Percentiles rank a stretch among this genome's conserved stretches.
Evolutionary conservation across 2,888 invertebrate species (phyloP).

Genomic region (Drosophila dives): DNA sequence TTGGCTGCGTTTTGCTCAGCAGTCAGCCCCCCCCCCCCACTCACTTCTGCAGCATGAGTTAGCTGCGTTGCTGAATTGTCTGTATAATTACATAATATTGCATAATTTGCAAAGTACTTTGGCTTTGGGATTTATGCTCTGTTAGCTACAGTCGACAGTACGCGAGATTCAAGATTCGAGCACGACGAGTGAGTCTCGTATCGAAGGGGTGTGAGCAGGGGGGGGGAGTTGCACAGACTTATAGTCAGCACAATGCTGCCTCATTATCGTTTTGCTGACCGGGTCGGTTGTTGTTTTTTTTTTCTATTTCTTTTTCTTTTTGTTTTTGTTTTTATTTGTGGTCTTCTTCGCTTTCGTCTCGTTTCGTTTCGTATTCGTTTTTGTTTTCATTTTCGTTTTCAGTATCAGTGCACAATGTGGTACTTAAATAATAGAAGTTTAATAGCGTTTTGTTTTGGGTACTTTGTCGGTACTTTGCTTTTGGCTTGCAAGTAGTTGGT

Average conservation of each 20-base stretch:
- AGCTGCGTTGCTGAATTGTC: slow-evolving; percentile 65
- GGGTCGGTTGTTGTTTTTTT: slow-evolving; percentile 35
- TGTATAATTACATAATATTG: slow-evolving; percentile 80
- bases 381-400: slow-evolving; percentile 62
- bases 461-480: slow-evolving; percentile 64
- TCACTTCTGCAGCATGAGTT: slow-evolving; percentile 4
- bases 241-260: slow-evolving; percentile 57
- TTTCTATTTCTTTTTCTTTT: slow-evolving; percentile 34
- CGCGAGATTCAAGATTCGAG: slow-evolving; percentile 24
- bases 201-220: slow-evolving; percentile 5
- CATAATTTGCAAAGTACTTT: slow-evolving; percentile 79
- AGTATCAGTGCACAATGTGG: slow-evolving; percentile 82
- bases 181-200: slow-evolving; percentile 16
- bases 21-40: background rate
- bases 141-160: slow-evolving; percentile 68
- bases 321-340: slow-evolving; percentile 23
- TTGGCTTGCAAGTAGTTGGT: slow-evolving; percentile 68
- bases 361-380: slow-evolving; percentile 35
- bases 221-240: background rate
- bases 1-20: slow-evolving; percentile 10
- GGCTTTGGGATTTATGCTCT: slow-evolving; percentile 82
- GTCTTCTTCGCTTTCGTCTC: slow-evolving; percentile 36
- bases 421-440: slow-evolving; percentile 82
- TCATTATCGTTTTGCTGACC: slow-evolving; percentile 75
- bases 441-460: slow-evolving; percentile 76